Base-by-base conservation (phyloP, 2,113 vertebrate species). In the Phoxinus phoxinus region DNA sequence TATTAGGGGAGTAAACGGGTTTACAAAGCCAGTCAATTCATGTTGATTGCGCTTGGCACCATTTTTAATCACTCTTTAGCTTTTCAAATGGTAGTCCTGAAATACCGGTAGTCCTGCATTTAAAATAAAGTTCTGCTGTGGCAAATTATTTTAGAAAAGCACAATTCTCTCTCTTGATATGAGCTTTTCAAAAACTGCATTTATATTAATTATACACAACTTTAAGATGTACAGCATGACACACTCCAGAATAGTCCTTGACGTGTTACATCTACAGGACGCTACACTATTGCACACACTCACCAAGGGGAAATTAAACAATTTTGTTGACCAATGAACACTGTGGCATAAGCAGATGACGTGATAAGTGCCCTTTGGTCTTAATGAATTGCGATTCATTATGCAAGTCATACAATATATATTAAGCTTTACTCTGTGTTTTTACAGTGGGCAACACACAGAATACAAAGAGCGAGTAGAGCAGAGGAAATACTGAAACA, bases 361-460 rank as follows among this genome's bases (percentile, higher is more conserved):
- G 41, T 27, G 27, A 7, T 21, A 15, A 51, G n/a, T 32, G 74
- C 44, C 74, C 74, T 76, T 76, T 76, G 74, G 8, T 48, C 23
- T 75, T 75, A 15, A 51, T 41, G 41, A 41, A 41, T 9, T 53
- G 46, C 1, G 27, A 53, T 53, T 76, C 25, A 76, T 53, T 76
- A 32, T 53, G 48, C 27, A 76, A 53, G n/a, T 53, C 15, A 30
- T 21, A 4, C 25, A 32, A 35, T 12, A 65, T 44, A 3, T 67
- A 9, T 71, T 35, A 48, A 61, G 35, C 10, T 56, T 9, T 71
- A 44, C 69, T 44, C 72, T 59, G 63, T 53, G 56, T 84, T 94
- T 89, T 86, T 92, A 88, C 93, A 99, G 98, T 99, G 98, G 98
- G 98, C 98, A 84, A 99, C 98, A 0, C 89, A 95, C 87, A 95